Evolutionary conservation across 92 coral and sea anemone genomes (phyloP).

Genomic region (Porites cylindrica): DNA sequence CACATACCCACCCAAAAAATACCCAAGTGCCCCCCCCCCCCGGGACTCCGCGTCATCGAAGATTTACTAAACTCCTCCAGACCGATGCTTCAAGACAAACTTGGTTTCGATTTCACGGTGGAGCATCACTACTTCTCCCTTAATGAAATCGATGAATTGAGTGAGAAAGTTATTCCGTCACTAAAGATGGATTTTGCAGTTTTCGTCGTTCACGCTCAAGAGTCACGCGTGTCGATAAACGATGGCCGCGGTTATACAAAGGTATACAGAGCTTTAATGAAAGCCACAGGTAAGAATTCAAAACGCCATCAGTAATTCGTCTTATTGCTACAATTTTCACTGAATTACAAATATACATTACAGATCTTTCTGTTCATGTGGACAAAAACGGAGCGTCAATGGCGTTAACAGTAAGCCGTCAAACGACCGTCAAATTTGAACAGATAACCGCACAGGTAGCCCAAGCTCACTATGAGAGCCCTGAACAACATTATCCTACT

Average conservation of each 20-base stretch:
- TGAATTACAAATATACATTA: too few relatives aligned
- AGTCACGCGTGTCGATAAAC: conserved; percentile 21
- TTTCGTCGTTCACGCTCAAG: conserved; percentile 69
- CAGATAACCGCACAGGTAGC: too few relatives aligned
- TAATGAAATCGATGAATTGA: conserved; percentile 44
- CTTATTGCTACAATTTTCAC: too few relatives aligned
- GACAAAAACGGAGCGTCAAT: too few relatives aligned
- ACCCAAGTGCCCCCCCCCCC: too few relatives aligned
- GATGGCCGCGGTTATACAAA: conserved; percentile 26
- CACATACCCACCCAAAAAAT: too few relatives aligned
- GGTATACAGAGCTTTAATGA: conserved; percentile 7
- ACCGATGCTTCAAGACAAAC: neutral
- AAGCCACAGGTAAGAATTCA: neutral
- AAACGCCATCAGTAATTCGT: neutral
- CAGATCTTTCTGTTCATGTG: too few relatives aligned
- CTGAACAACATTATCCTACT: too few relatives aligned
- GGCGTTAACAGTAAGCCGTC: too few relatives aligned
- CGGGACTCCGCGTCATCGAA: conserved; percentile 43
- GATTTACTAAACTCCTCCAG: conserved; percentile 30
- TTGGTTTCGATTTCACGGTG: neutral
- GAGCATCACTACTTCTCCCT: conserved; percentile 52
- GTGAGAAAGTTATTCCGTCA: neutral
- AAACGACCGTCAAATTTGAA: too few relatives aligned
- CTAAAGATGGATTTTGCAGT: conserved; percentile 40
- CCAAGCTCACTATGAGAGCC: too few relatives aligned